These are phyloP conservation scores for Arnoldichthys spilopterus DNA, from an alignment of 2,797 vertebrate species.

Conservation along the genomic window DNA sequence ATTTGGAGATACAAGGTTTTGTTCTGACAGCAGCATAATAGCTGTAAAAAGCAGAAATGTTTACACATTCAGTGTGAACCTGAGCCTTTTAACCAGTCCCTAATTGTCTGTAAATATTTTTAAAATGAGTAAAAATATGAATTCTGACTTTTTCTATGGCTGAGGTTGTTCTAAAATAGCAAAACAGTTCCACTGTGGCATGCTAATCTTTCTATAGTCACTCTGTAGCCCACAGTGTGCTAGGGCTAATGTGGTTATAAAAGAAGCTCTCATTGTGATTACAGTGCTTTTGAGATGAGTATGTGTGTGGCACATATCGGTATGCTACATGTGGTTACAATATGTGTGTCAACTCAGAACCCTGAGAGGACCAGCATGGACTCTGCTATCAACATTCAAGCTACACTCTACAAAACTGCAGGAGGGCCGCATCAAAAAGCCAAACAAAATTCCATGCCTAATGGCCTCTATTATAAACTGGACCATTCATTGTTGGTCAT, in stretches of 20 bases:
- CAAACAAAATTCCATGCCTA: not conserved
- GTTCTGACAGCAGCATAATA: not conserved
- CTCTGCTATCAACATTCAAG: not conserved
- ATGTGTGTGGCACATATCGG: slow-evolving; percentile 31
- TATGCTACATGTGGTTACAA: slow-evolving; percentile 36
- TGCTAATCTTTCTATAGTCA: not conserved
- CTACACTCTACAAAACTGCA: not conserved
- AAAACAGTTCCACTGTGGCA: too few relatives aligned
- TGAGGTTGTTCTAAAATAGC: too few relatives aligned
- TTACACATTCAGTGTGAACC: not conserved
- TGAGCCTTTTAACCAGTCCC: not conserved
- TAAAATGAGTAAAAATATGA: not conserved
- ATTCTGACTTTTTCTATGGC: not conserved
- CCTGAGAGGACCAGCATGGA: slow-evolving; percentile 8
- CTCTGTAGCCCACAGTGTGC: not conserved
- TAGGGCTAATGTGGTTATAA: not conserved
- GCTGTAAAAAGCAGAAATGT: not conserved
- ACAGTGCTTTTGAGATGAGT: slow-evolving; percentile 5
- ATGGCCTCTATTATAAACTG: not conserved
- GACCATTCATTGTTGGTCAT: not conserved
- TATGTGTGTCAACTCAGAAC: not conserved
- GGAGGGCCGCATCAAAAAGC: not conserved
- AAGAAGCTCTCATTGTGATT: not conserved
- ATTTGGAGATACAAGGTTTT: too few relatives aligned
- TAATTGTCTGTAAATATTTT: too few relatives aligned